A percentile compares a stretch with the other conserved stretches of the same genome.
Evolutionary conservation across 92 coral and sea anemone genomes (phyloP).

Genomic region (Heteractis magnifica): DNA sequence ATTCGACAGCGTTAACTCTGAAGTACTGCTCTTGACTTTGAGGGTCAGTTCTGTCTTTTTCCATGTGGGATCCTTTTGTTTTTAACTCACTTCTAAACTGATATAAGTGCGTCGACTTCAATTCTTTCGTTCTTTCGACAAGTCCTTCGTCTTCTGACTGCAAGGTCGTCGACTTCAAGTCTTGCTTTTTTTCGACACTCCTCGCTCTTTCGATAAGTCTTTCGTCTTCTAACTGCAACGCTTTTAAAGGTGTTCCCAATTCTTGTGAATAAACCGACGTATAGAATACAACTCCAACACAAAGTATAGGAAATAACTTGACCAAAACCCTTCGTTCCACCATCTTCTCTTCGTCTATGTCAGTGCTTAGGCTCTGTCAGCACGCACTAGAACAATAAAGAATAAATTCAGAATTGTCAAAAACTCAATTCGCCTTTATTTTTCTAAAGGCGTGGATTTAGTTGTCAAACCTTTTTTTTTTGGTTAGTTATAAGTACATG

Average conservation of each 20-base stretch:
- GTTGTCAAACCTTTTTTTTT: background rate
- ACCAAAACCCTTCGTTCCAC: background rate
- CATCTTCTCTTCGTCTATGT: background rate
- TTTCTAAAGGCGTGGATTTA: background rate
- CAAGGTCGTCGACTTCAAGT: background rate
- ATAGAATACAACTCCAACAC: background rate
- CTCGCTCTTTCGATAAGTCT: background rate
- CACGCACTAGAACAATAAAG: background rate
- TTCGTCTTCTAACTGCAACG: background rate
- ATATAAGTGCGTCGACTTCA: background rate
- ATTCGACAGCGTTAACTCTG: background rate
- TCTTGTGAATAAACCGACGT: background rate
- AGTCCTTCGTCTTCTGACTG: background rate
- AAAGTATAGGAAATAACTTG: background rate
- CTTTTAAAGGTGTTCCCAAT: background rate
- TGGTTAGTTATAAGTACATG: background rate
- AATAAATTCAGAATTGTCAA: background rate
- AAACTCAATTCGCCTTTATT: background rate
- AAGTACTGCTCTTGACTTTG: background rate
- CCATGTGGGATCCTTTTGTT: background rate
- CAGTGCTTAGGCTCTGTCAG: background rate
- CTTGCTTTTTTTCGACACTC: background rate
- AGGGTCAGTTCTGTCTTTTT: background rate
- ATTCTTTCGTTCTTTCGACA: background rate
- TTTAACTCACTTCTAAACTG: background rate